Percentiles rank a stretch among this genome's conserved stretches.
These are phyloP conservation scores for Megaceryle torquata DNA, from an alignment of 2,113 vertebrate species.

Conservation along the genomic window DNA sequence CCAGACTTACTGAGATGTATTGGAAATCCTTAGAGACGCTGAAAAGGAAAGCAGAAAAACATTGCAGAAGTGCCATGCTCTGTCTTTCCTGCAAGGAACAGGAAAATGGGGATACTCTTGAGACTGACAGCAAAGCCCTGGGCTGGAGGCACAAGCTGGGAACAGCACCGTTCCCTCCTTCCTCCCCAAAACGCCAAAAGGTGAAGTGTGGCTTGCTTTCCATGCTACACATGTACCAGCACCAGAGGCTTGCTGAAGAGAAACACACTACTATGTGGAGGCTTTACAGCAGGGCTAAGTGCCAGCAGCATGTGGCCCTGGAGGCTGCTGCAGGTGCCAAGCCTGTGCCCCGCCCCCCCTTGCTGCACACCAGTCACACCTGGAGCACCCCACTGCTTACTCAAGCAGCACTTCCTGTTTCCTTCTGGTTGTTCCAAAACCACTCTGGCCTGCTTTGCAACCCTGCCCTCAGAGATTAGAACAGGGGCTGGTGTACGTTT, in stretches of 20 bases:
- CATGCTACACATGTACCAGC: fast-evolving
- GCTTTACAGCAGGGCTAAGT: background rate
- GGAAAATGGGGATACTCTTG: fast-evolving
- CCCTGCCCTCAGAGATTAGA: fast-evolving
- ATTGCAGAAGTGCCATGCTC: background rate
- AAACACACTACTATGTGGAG: fast-evolving
- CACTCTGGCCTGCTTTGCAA: fast-evolving
- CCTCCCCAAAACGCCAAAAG: fast-evolving
- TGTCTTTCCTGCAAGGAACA: background rate
- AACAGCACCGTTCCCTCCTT: background rate
- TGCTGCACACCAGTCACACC: fast-evolving
- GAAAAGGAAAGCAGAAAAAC: too few species aligned
- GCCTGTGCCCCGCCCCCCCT: fast-evolving
- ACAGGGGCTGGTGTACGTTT: fast-evolving
- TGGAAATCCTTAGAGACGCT: background rate
- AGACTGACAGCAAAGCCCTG: fast-evolving
- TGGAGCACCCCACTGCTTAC: background rate
- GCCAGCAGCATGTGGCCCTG: fast-evolving
- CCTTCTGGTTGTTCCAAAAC: background rate
- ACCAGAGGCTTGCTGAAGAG: background rate
- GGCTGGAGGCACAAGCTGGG: fast-evolving
- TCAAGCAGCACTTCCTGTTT: background rate
- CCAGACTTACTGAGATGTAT: background rate
- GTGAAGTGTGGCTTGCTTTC: fast-evolving
- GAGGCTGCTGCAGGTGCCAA: background rate